phyloP scores from a whole-genome alignment of 1,140 invertebrate species.

The Drusus annulatus region DNA sequence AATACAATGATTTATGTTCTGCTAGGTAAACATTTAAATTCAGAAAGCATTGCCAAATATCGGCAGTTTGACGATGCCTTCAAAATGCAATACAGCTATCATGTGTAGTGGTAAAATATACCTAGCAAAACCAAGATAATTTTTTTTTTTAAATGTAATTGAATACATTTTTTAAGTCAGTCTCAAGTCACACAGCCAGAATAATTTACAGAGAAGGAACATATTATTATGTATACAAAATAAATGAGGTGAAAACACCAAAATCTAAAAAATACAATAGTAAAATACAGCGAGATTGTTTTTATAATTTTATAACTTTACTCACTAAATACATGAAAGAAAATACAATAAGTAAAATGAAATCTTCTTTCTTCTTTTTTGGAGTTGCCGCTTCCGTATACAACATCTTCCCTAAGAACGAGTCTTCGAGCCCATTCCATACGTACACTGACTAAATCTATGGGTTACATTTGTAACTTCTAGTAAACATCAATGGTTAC shows the following conservation, averaged over 20 bases:
- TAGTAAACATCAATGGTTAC: conserved; percentile 14
- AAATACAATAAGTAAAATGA: conserved; percentile 29
- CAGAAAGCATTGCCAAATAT: no score
- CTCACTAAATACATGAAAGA: conserved; percentile 52
- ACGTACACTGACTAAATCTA: conserved; percentile 17
- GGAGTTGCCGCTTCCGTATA: background rate
- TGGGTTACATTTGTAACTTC: conserved; percentile 15
- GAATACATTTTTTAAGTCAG: background rate
- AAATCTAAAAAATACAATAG: conserved; percentile 52
- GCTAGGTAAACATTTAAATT: no score
- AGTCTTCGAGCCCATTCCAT: background rate
- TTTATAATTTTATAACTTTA: conserved; percentile 56
- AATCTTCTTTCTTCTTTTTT: conserved; percentile 25
- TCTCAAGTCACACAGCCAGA: conserved; percentile 16
- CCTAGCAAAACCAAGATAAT: no score
- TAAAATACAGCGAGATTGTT: conserved; percentile 55
- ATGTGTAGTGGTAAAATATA: no score
- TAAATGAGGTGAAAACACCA: conserved; percentile 38
- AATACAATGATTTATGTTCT: no score
- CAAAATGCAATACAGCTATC: no score
- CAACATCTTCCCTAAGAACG: background rate
- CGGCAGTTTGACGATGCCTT: no score
- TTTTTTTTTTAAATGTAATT: no score
- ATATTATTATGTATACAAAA: conserved; percentile 2
- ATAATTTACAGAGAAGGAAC: conserved; percentile 28